Evolutionary conservation across 1,140 invertebrate genomes (phyloP).

Genomic region (Sycophaga agraensis): DNA sequence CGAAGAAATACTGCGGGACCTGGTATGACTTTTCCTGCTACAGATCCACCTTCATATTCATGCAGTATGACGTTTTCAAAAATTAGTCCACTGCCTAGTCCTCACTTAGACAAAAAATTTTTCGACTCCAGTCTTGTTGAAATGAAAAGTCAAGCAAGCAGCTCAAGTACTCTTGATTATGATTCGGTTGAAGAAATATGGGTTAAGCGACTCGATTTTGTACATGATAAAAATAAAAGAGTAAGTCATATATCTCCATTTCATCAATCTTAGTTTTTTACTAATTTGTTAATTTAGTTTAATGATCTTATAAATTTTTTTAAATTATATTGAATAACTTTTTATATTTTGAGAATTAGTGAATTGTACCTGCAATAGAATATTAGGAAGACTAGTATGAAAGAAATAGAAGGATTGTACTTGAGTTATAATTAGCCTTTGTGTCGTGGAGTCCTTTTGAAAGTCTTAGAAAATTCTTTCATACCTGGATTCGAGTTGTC

Average conservation of each 20-base stretch:
- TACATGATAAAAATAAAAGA: conserved; percentile 50
- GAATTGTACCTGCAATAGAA: too few species aligned
- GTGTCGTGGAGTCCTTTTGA: too few species aligned
- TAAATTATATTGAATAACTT: not conserved
- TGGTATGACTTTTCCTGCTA: conserved; percentile 54
- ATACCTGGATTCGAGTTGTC: too few species aligned
- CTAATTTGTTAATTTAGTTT: too few species aligned
- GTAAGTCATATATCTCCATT: conserved; percentile 40
- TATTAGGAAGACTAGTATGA: too few species aligned
- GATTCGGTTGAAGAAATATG: conserved; percentile 69
- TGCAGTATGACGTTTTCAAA: conserved; percentile 55
- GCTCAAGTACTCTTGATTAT: conserved; percentile 64
- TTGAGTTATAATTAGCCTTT: too few species aligned
- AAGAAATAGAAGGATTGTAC: too few species aligned
- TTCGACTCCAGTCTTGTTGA: conserved; percentile 80
- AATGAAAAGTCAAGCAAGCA: conserved; percentile 73
- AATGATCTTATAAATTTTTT: not conserved
- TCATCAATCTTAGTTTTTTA: too few species aligned
- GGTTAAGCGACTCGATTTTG: conserved; percentile 63
- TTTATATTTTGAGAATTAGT: too few species aligned
- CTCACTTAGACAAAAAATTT: conserved; percentile 76
- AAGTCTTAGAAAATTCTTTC: too few species aligned
- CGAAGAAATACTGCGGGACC: conserved; percentile 53
- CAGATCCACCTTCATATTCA: conserved; percentile 54
- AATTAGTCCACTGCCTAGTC: conserved; percentile 60